Evolutionary conservation across 92 coral and sea anemone species (phyloP).

Genomic region (Siderastrea radians): DNA sequence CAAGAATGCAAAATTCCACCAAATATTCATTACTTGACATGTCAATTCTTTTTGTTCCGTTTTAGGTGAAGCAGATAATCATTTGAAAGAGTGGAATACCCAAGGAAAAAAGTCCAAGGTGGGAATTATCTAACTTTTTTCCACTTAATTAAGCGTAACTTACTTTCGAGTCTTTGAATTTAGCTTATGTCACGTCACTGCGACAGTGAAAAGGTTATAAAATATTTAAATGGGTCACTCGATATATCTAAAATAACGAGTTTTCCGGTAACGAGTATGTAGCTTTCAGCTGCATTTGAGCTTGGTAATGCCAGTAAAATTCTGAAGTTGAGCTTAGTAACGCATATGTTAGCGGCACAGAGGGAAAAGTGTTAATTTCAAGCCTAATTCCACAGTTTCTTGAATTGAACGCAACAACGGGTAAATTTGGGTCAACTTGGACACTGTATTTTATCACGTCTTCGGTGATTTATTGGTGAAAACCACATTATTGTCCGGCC

Average conservation of each 20-base stretch:
- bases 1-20: conserved; percentile 65
- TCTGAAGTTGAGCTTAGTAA: neutral
- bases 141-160: conserved; percentile 3
- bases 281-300: neutral
- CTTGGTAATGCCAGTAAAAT: neutral
- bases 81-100: conserved; percentile 80
- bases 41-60: neutral
- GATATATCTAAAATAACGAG: neutral
- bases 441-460: neutral
- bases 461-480: neutral
- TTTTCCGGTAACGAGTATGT: neutral
- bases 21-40: conserved; percentile 2
- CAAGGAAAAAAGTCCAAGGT: conserved; percentile 86
- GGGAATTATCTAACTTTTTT: conserved; percentile 33
- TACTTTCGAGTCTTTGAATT: conserved; percentile 30
- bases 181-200: conserved; percentile 47
- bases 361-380: neutral
- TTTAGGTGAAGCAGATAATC: conserved; percentile 77
- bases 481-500: neutral
- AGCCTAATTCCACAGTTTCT: neutral
- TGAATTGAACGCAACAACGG: neutral
- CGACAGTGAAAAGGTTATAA: conserved; percentile 34
- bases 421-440: neutral
- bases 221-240: conserved; percentile 60
- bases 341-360: too few species aligned